phyloP scores from a whole-genome alignment of 1,140 invertebrate species.

The Lasioglossum albipes region DNA sequence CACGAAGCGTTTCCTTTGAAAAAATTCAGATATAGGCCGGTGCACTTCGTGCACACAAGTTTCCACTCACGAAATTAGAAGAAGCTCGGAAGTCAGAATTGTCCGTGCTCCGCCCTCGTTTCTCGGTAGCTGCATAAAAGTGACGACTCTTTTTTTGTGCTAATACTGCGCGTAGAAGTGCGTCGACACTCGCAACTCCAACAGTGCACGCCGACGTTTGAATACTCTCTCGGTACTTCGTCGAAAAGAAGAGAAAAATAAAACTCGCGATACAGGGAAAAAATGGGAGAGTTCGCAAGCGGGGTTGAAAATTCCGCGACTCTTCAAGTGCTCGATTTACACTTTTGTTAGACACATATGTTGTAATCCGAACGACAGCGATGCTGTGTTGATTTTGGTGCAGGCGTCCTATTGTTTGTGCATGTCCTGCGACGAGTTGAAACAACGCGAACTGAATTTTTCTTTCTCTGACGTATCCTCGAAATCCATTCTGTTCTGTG shows the following conservation, averaged over 20 bases:
- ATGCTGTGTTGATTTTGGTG: no score
- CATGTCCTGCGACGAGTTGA: no score
- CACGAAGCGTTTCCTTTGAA: background rate
- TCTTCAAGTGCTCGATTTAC: background rate
- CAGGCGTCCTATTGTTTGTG: no score
- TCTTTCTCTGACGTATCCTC: no score
- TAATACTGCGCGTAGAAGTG: background rate
- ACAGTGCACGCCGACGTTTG: background rate
- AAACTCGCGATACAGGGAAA: no score
- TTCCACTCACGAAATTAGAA: background rate
- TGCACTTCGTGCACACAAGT: background rate
- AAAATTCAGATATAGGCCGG: background rate
- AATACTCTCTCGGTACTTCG: background rate
- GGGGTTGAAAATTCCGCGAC: background rate
- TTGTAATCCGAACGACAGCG: no score
- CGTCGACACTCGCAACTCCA: background rate
- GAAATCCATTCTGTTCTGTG: no score
- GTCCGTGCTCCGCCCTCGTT: background rate
- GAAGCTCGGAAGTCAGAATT: background rate
- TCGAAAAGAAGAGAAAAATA: background rate
- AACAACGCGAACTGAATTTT: no score
- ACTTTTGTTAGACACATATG: background rate
- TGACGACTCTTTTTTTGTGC: background rate
- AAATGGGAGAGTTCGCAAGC: no score
- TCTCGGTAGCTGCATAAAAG: background rate